A percentile compares a stretch with the other conserved stretches of the same genome.
Conservation (phyloP, 2,797 vertebrate genomes). For the Parotocinclus haroldoi region DNA sequence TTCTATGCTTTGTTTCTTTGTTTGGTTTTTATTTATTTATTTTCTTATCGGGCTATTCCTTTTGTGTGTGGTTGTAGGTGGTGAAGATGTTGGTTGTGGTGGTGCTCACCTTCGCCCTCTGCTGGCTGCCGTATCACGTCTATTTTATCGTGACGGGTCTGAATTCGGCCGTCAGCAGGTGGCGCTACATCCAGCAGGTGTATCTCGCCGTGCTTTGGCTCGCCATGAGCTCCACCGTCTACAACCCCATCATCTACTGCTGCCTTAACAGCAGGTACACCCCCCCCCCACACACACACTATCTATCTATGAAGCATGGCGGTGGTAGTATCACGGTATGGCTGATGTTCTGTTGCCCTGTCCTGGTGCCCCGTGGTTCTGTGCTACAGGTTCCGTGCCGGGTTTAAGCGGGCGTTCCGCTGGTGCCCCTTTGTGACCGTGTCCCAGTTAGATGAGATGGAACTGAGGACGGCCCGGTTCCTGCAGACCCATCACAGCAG, state of each 20-base stretch:
- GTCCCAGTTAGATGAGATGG: slow-evolving; percentile 71
- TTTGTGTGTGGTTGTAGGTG: neutral
- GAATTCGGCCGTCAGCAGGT: slow-evolving; percentile 52
- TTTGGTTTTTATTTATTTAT: no score
- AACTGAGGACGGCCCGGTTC: slow-evolving; percentile 71
- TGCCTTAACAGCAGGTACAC: slow-evolving; percentile 81
- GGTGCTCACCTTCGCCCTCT: slow-evolving; percentile 74
- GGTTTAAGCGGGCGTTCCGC: slow-evolving; percentile 77
- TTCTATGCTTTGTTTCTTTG: no score
- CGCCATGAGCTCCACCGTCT: slow-evolving; percentile 86
- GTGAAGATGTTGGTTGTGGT: slow-evolving; percentile 77
- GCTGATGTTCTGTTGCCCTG: neutral
- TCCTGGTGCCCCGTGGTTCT: neutral
- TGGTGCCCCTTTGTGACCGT: slow-evolving; percentile 80
- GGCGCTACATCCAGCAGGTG: slow-evolving; percentile 82
- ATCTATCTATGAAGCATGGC: no score
- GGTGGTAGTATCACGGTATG: no score
- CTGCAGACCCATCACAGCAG: slow-evolving; percentile 73
- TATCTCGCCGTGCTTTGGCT: slow-evolving; percentile 83
- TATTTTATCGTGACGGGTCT: slow-evolving; percentile 70
- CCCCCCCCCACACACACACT: slow-evolving; percentile 7
- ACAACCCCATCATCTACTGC: slow-evolving; percentile 86
- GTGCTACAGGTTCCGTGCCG: slow-evolving; percentile 70
- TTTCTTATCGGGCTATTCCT: no score
- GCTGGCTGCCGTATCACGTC: slow-evolving; percentile 78